Percentiles rank a stretch among this genome's conserved stretches.
Conservation (phyloP, 2,797 vertebrate species). For the Muscicapa striata region DNA sequence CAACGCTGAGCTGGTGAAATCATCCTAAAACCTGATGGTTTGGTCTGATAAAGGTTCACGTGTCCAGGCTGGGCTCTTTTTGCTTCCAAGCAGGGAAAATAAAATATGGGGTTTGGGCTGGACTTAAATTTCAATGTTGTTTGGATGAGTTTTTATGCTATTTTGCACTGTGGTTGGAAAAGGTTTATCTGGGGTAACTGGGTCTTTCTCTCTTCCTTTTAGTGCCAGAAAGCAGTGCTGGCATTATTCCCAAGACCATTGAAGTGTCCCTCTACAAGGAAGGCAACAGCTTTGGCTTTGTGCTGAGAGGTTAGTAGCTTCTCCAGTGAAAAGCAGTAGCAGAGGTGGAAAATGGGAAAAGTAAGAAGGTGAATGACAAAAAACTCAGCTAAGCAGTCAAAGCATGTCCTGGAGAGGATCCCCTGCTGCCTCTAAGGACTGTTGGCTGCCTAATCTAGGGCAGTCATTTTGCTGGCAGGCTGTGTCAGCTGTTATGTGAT, state of each 20-base stretch:
- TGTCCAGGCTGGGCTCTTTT: background rate
- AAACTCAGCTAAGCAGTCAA: background rate
- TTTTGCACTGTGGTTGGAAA: background rate
- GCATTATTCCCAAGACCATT: constrained; percentile 92
- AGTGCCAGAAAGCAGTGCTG: constrained; percentile 91
- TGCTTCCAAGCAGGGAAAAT: background rate
- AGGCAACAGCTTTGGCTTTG: constrained; percentile 95
- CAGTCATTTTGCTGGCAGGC: background rate
- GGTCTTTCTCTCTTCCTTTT: constrained; percentile 18
- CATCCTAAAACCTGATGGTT: background rate
- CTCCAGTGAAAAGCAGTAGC: background rate
- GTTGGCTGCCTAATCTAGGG: background rate
- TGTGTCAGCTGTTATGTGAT: background rate
- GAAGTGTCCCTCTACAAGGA: constrained; percentile 96
- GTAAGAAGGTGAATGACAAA: background rate
- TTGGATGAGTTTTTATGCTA: background rate
- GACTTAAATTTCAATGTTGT: background rate
- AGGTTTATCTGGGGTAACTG: constrained; percentile 8
- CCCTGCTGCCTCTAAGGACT: background rate
- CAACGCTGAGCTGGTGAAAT: background rate
- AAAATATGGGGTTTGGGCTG: background rate
- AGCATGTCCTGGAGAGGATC: background rate
- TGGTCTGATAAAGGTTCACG: background rate
- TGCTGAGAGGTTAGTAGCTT: constrained; percentile 88
- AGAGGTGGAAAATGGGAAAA: background rate